Evolutionary conservation across 2,113 vertebrate genomes (phyloP), one percentile per base, ranked within the genome.

Genomic region (Ondatra zibethicus): DNA sequence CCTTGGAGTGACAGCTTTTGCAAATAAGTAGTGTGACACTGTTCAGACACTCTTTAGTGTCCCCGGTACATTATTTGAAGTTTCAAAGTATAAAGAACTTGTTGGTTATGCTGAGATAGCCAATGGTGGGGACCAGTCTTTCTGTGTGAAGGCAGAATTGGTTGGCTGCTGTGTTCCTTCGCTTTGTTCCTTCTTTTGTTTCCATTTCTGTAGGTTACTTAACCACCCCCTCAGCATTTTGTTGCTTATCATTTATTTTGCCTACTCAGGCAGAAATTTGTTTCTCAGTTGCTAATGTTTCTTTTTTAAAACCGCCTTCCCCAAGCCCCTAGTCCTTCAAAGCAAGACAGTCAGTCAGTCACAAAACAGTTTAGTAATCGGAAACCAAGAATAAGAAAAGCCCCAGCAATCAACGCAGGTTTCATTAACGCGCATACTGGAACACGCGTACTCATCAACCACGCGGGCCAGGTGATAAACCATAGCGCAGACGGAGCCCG

Each of bases 161-260:
- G 87, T 63, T 7, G 66, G 7, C 76, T 50, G 78, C 78, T 63
- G 14, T 3, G 8, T 76, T 93, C 80, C 21, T 45, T 76, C 25
- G 5, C 25, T 21, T 92, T 73, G 89, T 95, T 94, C 76, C 61
- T 81, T 66, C 29, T 70, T n/a, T 72, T 88, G 95, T 97, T 97
- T 95, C 97, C 76, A 91, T 80, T 96, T 91, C 63, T n/a, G 92
- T 50, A 84, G 33, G 33, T 47, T 84, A 19, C 70, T 75, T 39
- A 47, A 19, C 5, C 25, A 14, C 4, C 25, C 23, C 19, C 52
- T 47, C 90, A 45, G 91, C 77, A 58, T 72, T 92, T 93, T 88
- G 81, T 80, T 92, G 50, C 68, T 94, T 72, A 72, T 87, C 33
- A 2, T 91, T 75, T 81, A 72, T 75, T 95, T 68, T 93, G 82